Conservation (phyloP, 2,797 vertebrate species). For the Enteromius anoplus region DNA sequence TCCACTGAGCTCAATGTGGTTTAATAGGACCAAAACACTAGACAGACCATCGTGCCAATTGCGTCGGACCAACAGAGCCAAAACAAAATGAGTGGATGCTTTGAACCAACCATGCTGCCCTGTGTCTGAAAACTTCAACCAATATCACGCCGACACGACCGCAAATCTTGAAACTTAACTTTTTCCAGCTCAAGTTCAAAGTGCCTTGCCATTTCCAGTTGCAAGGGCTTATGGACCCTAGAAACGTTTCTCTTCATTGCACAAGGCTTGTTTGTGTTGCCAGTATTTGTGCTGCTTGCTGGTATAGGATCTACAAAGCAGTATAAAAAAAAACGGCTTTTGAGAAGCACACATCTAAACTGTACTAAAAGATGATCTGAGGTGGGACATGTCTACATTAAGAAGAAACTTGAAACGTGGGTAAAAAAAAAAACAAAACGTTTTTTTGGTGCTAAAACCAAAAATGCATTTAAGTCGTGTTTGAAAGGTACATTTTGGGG, state of each 20-base stretch:
- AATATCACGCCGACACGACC: background rate
- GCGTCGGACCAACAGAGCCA: conserved; percentile 62
- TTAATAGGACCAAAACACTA: conserved; percentile 64
- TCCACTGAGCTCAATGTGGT: conserved; percentile 80
- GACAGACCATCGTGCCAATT: conserved; percentile 56
- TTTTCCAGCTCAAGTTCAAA: conserved; percentile 25
- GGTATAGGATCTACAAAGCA: conserved; percentile 40
- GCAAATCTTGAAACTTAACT: background rate
- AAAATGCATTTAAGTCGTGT: conserved; percentile 7
- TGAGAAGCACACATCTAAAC: conserved; percentile 51
- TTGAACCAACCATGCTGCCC: conserved; percentile 54
- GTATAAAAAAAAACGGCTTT: conserved; percentile 8
- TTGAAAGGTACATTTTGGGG: conserved; percentile 30
- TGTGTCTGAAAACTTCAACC: conserved; percentile 43
- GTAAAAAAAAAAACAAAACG: background rate
- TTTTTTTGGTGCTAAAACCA: conserved; percentile 26
- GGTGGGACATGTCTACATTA: conserved; percentile 6
- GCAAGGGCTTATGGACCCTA: conserved; percentile 15
- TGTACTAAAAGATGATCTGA: conserved; percentile 43
- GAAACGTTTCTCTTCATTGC: conserved; percentile 40
- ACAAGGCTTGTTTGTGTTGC: conserved; percentile 54
- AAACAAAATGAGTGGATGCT: conserved; percentile 50
- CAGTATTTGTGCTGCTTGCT: conserved; percentile 59
- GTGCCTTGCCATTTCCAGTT: conserved; percentile 44
- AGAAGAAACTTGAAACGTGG: conserved; percentile 59